phyloP scores from a whole-genome alignment of 2,113 vertebrate species.

The Nannospalax galili region DNA sequence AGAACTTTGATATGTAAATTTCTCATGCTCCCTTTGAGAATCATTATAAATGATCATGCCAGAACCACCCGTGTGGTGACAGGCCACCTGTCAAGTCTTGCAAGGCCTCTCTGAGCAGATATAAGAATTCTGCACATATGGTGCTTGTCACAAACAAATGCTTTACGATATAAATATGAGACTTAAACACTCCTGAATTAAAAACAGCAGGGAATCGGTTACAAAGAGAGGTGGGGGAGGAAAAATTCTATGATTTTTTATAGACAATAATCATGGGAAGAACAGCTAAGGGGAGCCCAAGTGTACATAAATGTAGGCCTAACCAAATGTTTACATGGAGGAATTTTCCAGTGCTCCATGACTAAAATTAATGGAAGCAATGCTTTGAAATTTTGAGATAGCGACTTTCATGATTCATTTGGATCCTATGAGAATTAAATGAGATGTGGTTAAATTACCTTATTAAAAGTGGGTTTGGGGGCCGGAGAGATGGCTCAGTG shows the following conservation, averaged over 20 bases:
- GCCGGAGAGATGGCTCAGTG: too few relatives aligned
- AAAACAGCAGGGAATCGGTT: slow-evolving; percentile 21
- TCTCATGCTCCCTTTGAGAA: slow-evolving; percentile 15
- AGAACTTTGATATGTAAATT: slow-evolving; percentile 65
- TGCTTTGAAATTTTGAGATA: slow-evolving; percentile 8
- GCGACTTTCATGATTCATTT: background rate
- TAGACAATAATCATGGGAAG: background rate
- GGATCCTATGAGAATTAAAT: background rate
- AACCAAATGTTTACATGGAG: background rate
- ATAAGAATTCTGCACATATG: slow-evolving; percentile 54
- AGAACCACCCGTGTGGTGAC: slow-evolving; percentile 6
- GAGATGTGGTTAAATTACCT: background rate
- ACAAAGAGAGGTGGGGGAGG: background rate
- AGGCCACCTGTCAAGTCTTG: slow-evolving; percentile 26
- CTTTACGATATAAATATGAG: background rate
- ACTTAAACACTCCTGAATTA: background rate
- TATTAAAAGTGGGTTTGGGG: background rate
- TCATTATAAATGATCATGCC: slow-evolving; percentile 59
- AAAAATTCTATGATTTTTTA: background rate
- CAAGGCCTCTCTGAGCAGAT: background rate
- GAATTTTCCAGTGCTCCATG: background rate
- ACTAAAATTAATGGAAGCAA: background rate
- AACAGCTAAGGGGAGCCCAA: background rate
- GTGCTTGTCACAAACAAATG: slow-evolving; percentile 46
- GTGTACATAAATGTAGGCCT: background rate